phyloP scores from a whole-genome alignment of 1,140 invertebrate genomes.

The Pogonomyrmex californicus region DNA sequence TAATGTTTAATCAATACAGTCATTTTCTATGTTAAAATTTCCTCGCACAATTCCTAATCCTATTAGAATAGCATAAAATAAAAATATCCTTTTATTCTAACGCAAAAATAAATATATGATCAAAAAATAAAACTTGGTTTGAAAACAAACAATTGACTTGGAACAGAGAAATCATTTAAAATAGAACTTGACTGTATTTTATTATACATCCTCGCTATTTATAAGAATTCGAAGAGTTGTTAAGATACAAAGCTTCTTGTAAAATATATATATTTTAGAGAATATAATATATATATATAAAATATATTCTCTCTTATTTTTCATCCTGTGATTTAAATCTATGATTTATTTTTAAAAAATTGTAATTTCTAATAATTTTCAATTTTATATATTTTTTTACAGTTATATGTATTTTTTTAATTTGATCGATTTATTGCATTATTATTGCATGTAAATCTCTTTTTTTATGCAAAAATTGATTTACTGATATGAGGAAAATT shows the following conservation, averaged over 20 bases:
- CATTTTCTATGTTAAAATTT: background rate
- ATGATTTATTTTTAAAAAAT: background rate
- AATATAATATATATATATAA: background rate
- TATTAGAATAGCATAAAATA: background rate
- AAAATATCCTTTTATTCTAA: background rate
- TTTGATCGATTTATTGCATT: background rate
- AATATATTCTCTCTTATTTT: constrained; percentile 12
- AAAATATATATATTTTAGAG: constrained; percentile 6
- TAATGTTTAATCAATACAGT: background rate
- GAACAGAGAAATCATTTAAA: background rate
- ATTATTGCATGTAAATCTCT: background rate
- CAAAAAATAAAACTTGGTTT: background rate
- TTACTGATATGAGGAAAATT: too few relatives aligned
- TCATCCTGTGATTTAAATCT: background rate
- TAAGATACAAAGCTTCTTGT: background rate
- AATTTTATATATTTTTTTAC: background rate
- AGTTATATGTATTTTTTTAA: background rate
- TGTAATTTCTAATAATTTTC: background rate
- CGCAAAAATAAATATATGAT: background rate
- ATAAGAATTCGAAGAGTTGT: background rate
- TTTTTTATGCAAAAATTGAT: too few relatives aligned
- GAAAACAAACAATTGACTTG: background rate
- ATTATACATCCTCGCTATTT: background rate
- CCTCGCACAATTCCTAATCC: background rate
- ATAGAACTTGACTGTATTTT: background rate